These are phyloP conservation scores for Teleogryllus oceanicus DNA, from an alignment of 2,888 invertebrate genomes.

Conservation along the genomic window DNA sequence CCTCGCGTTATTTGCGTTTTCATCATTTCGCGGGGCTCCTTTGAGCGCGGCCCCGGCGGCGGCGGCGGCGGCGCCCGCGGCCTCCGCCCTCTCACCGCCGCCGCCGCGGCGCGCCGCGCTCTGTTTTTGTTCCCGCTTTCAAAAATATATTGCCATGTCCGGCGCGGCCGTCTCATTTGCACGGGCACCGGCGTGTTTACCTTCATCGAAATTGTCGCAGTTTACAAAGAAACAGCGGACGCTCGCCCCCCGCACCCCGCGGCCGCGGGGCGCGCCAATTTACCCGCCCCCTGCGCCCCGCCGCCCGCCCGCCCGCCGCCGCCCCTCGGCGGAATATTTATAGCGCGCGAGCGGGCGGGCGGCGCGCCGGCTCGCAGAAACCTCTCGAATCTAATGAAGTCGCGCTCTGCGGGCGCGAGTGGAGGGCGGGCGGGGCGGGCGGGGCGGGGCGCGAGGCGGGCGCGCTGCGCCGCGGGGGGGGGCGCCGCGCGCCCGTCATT, in stretches of 20 bases:
- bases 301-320: neutral
- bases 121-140: constrained; percentile 30
- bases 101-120: neutral
- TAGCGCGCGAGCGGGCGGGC: neutral
- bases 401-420: neutral
- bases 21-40: constrained; percentile 5
- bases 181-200: constrained; percentile 22
- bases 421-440: too few species aligned
- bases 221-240: neutral
- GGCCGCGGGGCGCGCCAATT: neutral
- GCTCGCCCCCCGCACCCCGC: neutral
- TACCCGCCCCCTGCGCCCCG: neutral
- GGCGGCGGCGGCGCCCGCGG: constrained; percentile 57
- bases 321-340: constrained; percentile 1
- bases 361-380: neutral
- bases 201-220: constrained; percentile 19
- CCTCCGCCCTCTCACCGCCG: constrained; percentile 60
- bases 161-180: constrained; percentile 24
- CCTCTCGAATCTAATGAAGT: neutral
- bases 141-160: constrained; percentile 31
- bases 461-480: too few species aligned
- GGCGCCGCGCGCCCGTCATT: too few species aligned
- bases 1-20: neutral
- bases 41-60: constrained; percentile 25
- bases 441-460: too few species aligned